Base-by-base conservation (phyloP, 1,140 invertebrate genomes). In the Zaprionus ornatus region DNA sequence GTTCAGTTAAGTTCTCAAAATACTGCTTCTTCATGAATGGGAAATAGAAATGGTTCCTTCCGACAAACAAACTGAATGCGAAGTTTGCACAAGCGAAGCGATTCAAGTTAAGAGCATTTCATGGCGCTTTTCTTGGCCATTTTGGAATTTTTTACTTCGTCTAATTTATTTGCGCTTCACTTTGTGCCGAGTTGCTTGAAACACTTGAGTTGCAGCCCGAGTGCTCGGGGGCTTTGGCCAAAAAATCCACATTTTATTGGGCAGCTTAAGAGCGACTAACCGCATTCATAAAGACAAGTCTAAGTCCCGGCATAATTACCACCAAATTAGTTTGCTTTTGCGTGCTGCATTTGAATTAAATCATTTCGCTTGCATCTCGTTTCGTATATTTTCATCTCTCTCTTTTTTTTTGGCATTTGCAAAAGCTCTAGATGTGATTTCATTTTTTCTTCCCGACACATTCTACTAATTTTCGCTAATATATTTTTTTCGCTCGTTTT, bases 131-230 rank as follows among this genome's bases (percentile, higher is more conserved):
- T 78, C 74, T 72, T 69, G 42, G 60, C 55, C 56, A 79, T 74
- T 79, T 50, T 1, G n/a, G 40, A 45, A 4, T 50, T 50, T 42
- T 88, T 66, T 45, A n/a, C 61, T 77, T 66, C 65, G 68, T 56
- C 50, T 81, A 80, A 84, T 87, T 87, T 87, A 81, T 90, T 88
- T 90, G 80, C 77, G 76, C 68, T 88, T 83, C 65, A 88, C 80
- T 88, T 67, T 74, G 42, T 66, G 72, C 40, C 52, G 52, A 63
- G 45, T 62, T 77, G 35, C 42, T 56, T 29, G 61, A 80, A 87
- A 60, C 77, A 80, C 69, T 76, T 77, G 21, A 86, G 40, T 25
- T 67, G 56, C 45, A 59, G 54, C 19, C n/a, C 42, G 29, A 50
- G 23, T 50, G 27, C 57, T 27, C 4, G 15, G 25, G n/a, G n/a